Conservation (phyloP, 1,140 invertebrate genomes). For the Cyclina sinensis region DNA sequence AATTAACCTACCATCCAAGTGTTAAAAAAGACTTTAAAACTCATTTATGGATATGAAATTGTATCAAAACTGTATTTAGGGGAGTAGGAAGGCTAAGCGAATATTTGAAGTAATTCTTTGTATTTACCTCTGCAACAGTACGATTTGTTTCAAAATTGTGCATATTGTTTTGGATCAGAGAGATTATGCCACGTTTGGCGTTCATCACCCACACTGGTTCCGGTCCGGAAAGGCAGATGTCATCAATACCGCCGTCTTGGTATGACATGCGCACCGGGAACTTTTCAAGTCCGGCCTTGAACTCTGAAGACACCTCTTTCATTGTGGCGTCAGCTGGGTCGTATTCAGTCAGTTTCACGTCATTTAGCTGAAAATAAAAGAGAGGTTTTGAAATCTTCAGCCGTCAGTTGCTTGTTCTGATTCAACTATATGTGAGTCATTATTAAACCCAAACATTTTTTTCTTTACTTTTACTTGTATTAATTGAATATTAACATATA, state of each 20-base stretch:
- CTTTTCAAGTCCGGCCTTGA: slow-evolving; percentile 68
- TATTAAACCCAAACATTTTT: neutral
- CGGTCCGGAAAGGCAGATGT: slow-evolving; percentile 84
- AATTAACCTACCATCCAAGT: too few relatives aligned
- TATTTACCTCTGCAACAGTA: slow-evolving; percentile 84
- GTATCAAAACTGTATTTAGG: too few relatives aligned
- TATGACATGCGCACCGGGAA: slow-evolving; percentile 87
- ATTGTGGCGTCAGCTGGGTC: slow-evolving; percentile 6
- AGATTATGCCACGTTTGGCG: slow-evolving; percentile 94
- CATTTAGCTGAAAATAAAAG: slow-evolving; percentile 19
- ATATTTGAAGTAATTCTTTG: too few relatives aligned
- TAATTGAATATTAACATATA: too few relatives aligned
- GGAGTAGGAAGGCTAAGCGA: too few relatives aligned
- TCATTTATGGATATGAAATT: too few relatives aligned
- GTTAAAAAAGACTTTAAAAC: too few relatives aligned
- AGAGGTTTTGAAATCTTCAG: neutral
- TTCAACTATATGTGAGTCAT: neutral
- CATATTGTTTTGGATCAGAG: slow-evolving; percentile 95
- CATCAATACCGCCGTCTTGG: slow-evolving; percentile 86
- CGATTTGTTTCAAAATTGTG: slow-evolving; percentile 93
- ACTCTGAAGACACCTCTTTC: slow-evolving; percentile 31
- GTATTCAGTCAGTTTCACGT: slow-evolving; percentile 48
- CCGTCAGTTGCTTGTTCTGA: neutral
- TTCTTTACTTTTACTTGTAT: neutral
- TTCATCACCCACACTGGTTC: slow-evolving; percentile 94